Base-by-base conservation (phyloP, 2,888 invertebrate species). In the Drosophila kuntzei region DNA sequence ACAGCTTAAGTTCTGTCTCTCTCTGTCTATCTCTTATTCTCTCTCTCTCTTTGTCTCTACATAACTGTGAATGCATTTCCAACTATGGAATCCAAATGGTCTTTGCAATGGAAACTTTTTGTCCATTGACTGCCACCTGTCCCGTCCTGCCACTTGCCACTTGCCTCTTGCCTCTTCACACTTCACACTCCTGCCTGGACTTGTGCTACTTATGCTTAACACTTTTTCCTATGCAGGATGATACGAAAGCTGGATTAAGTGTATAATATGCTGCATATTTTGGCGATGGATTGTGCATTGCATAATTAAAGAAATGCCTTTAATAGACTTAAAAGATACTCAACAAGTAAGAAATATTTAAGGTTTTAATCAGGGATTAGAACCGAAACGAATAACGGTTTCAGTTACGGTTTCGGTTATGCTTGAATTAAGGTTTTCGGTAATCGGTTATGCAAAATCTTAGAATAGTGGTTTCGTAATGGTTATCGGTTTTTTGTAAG, bases 141-240 rank as follows among this genome's bases (percentile, higher is more conserved):
- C 34, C n/a, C 20, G 1, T n/a, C 9, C 12, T 27, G 18, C 11
- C 18, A 39, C 16, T 11, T 27, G 14, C 25, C 44, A 2, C 44
- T 27, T 46, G 32, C 41, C 22, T 12, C 47, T 36, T 34, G 32
- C 32, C 12, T 5, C 32, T 25, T 9, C n/a, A n/a, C n/a, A n/a
- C n/a, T n/a, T n/a, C n/a, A n/a, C n/a, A 16, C 16, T 27, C 27
- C 18, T 29, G 63, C 53, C 25, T 20, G 66, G 50, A 41, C 71
- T 50, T 43, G 62, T 41, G 32, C 70, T 72, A 54, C 79, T 77
- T 79, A 79, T 81, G 71, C 78, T 80, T 81, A 84, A 78, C 86
- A 78, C 81, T 86, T 81, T 72, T 50, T 67, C 76, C 63, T 72
- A 62, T 50, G 50, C 47, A 41, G 58, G 60, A 60, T 53, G 34